These are phyloP conservation scores for Paramormyrops hopkinsi DNA, from an alignment of 2,797 vertebrate species.

Conservation along the genomic window DNA sequence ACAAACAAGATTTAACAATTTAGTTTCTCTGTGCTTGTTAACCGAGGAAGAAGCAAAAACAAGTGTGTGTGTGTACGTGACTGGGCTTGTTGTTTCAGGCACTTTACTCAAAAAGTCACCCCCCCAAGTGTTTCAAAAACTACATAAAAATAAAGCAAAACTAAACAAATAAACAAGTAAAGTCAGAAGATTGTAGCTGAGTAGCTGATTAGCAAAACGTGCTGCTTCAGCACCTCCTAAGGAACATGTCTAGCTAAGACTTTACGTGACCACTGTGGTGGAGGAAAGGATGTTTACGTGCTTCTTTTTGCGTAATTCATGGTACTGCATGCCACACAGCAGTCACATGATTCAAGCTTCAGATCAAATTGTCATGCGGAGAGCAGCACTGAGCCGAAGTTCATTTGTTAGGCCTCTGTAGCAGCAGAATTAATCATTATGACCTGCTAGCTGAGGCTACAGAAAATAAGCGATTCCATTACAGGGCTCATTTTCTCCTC, in stretches of 20 bases:
- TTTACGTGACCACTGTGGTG: not conserved
- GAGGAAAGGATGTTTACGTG: not conserved
- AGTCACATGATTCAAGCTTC: conserved; percentile 15
- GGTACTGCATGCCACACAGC: not conserved
- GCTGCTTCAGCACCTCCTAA: not conserved
- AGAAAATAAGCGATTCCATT: conserved; percentile 42
- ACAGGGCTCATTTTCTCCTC: conserved; percentile 35
- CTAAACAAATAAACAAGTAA: not conserved
- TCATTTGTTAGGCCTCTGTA: conserved; percentile 31
- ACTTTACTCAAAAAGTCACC: not conserved
- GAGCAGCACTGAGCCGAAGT: conserved; percentile 24
- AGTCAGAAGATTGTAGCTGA: not conserved
- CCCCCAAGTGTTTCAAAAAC: not conserved
- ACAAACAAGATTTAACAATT: not conserved
- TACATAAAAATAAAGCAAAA: not conserved
- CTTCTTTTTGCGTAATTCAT: not conserved
- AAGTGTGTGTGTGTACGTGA: not conserved
- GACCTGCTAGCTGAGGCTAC: conserved; percentile 30
- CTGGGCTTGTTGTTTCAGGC: not conserved
- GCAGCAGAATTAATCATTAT: conserved; percentile 36
- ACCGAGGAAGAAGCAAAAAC: not conserved
- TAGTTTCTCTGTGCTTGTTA: not conserved
- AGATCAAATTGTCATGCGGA: conserved; percentile 33
- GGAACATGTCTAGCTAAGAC: not conserved
- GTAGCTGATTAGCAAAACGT: not conserved